Conservation (phyloP, 2,888 invertebrate species). For the Netelia melanura region DNA sequence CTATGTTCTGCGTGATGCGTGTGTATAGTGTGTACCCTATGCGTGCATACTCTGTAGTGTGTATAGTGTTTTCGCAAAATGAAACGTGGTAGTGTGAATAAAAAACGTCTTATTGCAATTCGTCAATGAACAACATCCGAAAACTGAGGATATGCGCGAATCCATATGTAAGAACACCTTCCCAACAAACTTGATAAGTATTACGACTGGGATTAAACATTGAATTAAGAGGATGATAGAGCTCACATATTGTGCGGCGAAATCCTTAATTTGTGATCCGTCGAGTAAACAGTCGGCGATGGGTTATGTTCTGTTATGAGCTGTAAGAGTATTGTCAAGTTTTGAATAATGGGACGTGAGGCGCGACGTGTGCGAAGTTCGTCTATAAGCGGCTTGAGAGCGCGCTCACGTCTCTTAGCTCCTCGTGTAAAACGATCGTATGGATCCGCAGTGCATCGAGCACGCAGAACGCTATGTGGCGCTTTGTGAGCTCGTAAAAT, state of each 20-base stretch:
- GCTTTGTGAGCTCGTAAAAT: conserved; percentile 84
- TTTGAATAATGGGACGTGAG: conserved; percentile 79
- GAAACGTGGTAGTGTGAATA: no score
- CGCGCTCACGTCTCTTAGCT: conserved; percentile 46
- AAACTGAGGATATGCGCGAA: not conserved
- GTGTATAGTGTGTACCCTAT: no score
- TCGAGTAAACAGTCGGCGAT: not conserved
- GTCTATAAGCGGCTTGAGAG: conserved; percentile 78
- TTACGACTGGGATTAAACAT: not conserved
- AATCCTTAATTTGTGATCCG: conserved; percentile 71
- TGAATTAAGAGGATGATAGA: conserved; percentile 25
- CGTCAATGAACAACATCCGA: no score
- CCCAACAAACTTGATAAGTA: not conserved
- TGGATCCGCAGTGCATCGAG: conserved; percentile 42
- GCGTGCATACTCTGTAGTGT: no score
- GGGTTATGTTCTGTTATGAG: conserved; percentile 44
- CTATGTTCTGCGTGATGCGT: no score
- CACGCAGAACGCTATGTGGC: conserved; percentile 75
- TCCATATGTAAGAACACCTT: not conserved
- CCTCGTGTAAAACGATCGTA: conserved; percentile 39
- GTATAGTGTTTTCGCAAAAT: no score
- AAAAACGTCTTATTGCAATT: no score
- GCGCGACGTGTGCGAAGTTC: conserved; percentile 77
- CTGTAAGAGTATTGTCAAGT: conserved; percentile 74
- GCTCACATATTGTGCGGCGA: conserved; percentile 60